Base-by-base conservation (phyloP, 1,140 invertebrate species). In the Brachionus rubens region DNA sequence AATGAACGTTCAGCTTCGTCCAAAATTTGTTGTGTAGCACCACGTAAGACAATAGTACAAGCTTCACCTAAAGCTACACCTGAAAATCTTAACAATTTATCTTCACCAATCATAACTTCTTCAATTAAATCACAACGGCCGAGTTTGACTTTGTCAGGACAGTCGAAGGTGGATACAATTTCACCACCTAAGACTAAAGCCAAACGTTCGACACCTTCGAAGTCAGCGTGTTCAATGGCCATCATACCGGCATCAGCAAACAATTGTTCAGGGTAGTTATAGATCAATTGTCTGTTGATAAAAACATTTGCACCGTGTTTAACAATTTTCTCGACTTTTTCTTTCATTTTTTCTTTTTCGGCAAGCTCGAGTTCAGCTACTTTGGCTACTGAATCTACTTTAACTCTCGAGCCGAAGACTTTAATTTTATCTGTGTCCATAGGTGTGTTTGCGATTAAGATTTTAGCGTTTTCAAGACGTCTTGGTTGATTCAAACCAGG, bases 391-490 rank as follows among this genome's bases (percentile, higher is more conserved):
- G 94, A 96, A 84, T 99, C 96, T 0, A 99, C 96, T 80, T 93
- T 90, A 75, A 99, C 94, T 79, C 93, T 90, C 14, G 95, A 97
- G 67, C 96, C 96, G 87, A 99, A 99, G 68, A 85, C 92, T 88
- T 98, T 99, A 78, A 99, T 97, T 86, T 99, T 99, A 81, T 99
- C 97, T 19, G 95, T 96, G 84, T 99, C 97, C 97, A 99, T 99
- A 0, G 97, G 93, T 40, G 97, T 99, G 82, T 99, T 99, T n/a
- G 96, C 96, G 82, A 99, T 95, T 12, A 99, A 88, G 82, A 99
- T 98, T 81, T 90, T 91, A 10, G 94, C 94, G 80, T 91, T 96
- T 85, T 96, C 93, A 80, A 98, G 86, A 72, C 88, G 86, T 82
- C 93, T 92, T 0, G 93, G 93, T 82, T 94, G 92, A 84, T 92